Conservation (phyloP, 1,140 invertebrate genomes). For the Eulimnadia texana region DNA sequence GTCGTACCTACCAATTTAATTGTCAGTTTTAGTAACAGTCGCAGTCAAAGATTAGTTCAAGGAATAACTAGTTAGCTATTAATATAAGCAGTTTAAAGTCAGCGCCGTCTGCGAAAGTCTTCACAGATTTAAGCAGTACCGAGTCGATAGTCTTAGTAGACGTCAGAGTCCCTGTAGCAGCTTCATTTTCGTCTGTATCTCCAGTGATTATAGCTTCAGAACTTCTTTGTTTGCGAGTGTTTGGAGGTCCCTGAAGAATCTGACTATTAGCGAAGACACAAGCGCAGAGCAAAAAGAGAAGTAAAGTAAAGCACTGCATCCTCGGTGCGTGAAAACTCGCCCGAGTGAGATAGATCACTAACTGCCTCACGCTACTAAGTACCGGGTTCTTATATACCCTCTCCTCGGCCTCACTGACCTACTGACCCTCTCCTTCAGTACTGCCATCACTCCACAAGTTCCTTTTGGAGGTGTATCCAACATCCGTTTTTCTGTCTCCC, state of each 20-base stretch:
- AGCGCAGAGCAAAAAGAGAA: background rate
- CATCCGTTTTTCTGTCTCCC: no score
- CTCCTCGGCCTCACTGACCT: conserved; percentile 15
- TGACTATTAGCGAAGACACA: background rate
- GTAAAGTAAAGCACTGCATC: background rate
- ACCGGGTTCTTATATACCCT: conserved; percentile 11
- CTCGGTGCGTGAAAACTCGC: background rate
- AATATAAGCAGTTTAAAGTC: no score
- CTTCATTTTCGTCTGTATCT: background rate
- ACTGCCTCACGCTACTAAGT: background rate
- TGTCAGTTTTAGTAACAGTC: background rate
- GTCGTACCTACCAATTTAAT: background rate
- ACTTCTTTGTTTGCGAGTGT: background rate
- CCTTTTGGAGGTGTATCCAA: no score
- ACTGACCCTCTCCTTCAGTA: conserved; percentile 10
- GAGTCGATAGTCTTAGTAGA: background rate
- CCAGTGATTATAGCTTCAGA: background rate
- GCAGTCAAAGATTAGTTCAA: conserved; percentile 2
- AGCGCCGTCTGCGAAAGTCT: no score
- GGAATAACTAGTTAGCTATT: no score
- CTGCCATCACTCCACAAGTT: no score
- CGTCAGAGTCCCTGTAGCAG: background rate
- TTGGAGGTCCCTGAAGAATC: background rate
- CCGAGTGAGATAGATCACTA: background rate
- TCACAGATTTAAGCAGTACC: background rate